Evolutionary conservation across 2,113 vertebrate genomes (phyloP).

Genomic region (Carlito syrichta): DNA sequence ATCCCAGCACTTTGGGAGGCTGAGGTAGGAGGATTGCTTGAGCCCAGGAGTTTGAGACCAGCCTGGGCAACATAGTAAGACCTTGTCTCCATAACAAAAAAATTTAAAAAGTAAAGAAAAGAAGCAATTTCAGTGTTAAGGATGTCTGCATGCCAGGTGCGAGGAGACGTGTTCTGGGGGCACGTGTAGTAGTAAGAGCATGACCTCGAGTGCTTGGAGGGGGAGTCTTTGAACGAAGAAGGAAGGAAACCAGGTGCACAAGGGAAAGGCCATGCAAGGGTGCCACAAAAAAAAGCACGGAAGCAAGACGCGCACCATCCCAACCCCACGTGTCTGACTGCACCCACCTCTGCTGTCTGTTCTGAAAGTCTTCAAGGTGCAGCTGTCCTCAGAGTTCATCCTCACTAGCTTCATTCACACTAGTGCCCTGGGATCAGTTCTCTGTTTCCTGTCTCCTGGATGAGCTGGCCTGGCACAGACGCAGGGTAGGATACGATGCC

Average conservation of each 20-base stretch:
- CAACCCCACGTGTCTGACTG: neutral
- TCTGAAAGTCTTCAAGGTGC: neutral
- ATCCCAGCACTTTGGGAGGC: no score
- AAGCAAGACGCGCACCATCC: neutral
- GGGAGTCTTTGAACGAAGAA: neutral
- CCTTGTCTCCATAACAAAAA: no score
- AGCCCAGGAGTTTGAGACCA: no score
- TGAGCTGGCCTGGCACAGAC: neutral
- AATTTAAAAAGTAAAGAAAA: no score
- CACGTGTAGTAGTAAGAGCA: neutral
- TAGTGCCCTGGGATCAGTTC: neutral
- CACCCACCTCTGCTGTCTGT: neutral
- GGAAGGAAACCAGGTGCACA: neutral
- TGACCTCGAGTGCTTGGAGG: neutral
- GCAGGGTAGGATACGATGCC: neutral
- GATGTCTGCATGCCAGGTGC: neutral
- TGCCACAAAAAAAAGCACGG: neutral
- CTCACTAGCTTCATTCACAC: neutral
- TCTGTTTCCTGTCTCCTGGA: neutral
- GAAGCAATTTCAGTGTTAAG: neutral
- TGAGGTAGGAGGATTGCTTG: no score
- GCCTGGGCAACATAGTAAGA: no score
- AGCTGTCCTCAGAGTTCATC: neutral
- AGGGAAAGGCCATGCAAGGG: neutral
- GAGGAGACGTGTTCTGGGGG: neutral